These are phyloP conservation scores for Tachyglossus aculeatus DNA, from an alignment of 2,797 vertebrate species.

Conservation along the genomic window DNA sequence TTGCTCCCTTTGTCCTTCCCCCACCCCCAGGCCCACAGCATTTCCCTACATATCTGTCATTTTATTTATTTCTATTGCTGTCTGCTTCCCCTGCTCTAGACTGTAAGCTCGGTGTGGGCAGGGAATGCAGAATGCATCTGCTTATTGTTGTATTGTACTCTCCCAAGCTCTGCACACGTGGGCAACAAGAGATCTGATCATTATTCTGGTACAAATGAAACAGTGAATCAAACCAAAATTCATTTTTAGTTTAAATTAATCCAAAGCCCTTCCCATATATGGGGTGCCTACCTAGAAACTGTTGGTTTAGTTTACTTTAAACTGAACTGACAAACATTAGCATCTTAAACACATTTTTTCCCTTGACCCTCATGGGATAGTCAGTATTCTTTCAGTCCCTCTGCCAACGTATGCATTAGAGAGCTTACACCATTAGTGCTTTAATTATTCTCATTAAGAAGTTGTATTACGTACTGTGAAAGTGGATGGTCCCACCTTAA, in stretches of 20 bases:
- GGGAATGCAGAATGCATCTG: too few species aligned
- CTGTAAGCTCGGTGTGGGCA: too few species aligned
- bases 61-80: too few species aligned
- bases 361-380: not conserved
- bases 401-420: not conserved
- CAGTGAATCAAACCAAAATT: not conserved
- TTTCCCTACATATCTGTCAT: too few species aligned
- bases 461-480: not conserved
- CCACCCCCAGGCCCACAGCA: too few species aligned
- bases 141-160: too few species aligned
- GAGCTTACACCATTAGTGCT: not conserved
- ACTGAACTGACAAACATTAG: not conserved
- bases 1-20: too few species aligned
- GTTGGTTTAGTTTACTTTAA: not conserved
- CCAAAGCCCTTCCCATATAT: not conserved
- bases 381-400: not conserved
- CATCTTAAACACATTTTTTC: not conserved
- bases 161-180: too few species aligned
- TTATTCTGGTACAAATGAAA: too few species aligned
- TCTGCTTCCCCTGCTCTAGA: too few species aligned
- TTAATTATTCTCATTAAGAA: not conserved
- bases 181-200: too few species aligned
- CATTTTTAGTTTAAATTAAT: slow-evolving; percentile 8
- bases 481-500: not conserved
- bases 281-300: not conserved